A percentile compares a stretch with the other conserved stretches of the same genome.
These are phyloP conservation scores for Pristionchus mayeri DNA, from an alignment of 2,888 invertebrate genomes.

Conservation along the genomic window DNA sequence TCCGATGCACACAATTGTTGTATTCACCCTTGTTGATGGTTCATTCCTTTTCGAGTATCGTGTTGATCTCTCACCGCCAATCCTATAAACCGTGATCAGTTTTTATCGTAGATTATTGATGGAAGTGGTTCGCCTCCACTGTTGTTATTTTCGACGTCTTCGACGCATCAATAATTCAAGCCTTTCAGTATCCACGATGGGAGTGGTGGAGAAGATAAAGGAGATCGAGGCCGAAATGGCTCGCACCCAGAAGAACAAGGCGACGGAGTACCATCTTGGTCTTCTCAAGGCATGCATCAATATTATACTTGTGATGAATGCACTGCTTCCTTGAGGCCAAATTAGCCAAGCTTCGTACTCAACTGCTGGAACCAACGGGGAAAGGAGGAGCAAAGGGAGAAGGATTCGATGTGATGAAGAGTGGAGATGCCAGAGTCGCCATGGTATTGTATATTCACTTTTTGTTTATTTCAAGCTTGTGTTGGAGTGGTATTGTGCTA, in stretches of 20 bases:
- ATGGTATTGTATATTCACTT: conserved; percentile 57
- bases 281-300: conserved; percentile 87
- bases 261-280: conserved; percentile 98
- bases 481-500: no score
- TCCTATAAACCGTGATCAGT: conserved; percentile 1
- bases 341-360: conserved; percentile 93
- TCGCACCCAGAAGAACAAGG: conserved; percentile 99
- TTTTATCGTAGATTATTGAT: neutral
- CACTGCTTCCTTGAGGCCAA: conserved; percentile 79
- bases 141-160: neutral
- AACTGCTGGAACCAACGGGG: conserved; percentile 92
- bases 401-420: conserved; percentile 98
- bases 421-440: conserved; percentile 89
- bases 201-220: conserved; percentile 97
- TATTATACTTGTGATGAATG: neutral
- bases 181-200: conserved; percentile 83
- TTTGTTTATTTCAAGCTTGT: no score
- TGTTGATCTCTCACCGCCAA: conserved; percentile 5
- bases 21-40: neutral
- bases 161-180: neutral
- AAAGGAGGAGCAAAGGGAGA: conserved; percentile 88
- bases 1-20: neutral
- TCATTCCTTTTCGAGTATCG: neutral
- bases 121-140: conserved; percentile 37
- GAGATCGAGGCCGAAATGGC: conserved; percentile 99